These are phyloP conservation scores for Zoanthus sociatus DNA, from an alignment of 92 coral and sea anemone genomes.

Conservation along the genomic window DNA sequence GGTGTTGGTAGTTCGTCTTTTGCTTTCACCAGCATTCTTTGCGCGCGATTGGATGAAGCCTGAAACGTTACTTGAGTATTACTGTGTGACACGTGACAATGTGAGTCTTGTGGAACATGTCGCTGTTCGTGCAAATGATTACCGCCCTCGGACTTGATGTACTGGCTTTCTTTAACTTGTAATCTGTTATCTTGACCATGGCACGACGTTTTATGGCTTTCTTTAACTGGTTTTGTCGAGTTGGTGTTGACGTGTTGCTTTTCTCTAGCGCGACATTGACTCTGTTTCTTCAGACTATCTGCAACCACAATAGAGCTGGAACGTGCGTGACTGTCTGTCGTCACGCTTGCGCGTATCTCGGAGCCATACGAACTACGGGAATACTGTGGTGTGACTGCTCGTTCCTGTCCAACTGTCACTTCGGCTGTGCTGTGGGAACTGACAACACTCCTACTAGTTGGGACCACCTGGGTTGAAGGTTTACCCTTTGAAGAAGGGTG, in stretches of 20 bases:
- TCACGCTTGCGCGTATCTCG: constrained; percentile 16
- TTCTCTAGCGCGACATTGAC: constrained; percentile 10
- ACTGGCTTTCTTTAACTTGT: constrained; percentile 28
- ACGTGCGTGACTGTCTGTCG: constrained; percentile 23
- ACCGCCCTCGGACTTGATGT: background rate
- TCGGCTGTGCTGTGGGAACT: constrained; percentile 47
- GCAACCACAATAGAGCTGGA: constrained; percentile 12
- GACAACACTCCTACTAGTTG: constrained; percentile 30
- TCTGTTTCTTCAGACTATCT: constrained; percentile 21
- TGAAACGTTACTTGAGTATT: constrained; percentile 17
- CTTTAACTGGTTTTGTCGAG: background rate
- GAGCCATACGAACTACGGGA: constrained; percentile 5
- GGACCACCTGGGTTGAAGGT: constrained; percentile 3
- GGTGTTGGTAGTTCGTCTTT: constrained; percentile 18
- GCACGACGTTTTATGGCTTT: background rate
- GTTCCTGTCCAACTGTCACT: constrained; percentile 4
- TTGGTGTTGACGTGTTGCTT: constrained; percentile 13
- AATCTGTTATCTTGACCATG: background rate
- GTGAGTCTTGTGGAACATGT: constrained; percentile 6
- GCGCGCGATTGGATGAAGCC: constrained; percentile 1
- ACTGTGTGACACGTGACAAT: constrained; percentile 18
- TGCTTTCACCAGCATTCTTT: background rate
- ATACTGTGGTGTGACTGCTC: constrained; percentile 36
- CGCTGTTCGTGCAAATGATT: constrained; percentile 1
- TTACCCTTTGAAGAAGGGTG: background rate